Base-by-base conservation (phyloP, 2,113 vertebrate genomes). In the Calypte anna region DNA sequence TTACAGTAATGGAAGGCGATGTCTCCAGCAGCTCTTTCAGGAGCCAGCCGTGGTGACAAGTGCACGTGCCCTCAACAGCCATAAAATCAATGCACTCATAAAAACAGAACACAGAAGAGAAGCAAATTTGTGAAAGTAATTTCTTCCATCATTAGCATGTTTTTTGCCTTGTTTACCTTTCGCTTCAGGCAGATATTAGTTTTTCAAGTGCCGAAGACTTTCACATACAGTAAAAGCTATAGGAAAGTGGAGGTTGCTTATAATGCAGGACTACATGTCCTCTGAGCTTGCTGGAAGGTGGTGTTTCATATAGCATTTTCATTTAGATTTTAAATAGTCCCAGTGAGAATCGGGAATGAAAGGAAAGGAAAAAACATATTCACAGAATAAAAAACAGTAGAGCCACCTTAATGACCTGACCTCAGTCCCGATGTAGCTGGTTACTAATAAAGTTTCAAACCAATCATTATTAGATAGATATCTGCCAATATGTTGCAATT, bases 251-350 rank as follows among this genome's bases (percentile, higher is more conserved):
- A 24, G 14, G 51, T 90, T 75, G 33, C 53, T 74, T 59, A 19
- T 57, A 55, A 24, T 30, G 55, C 33, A 62, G 7, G 50, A 66
- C 12, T 54, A 46, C 75, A 30, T 17, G 33, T 48, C 93, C 18
- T 61, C 57, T 88, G 31, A 5, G 3, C 70, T 83, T 83, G 31
- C 61, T 89, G 36, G 70, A 73, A 89, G 31, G 36, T 90, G 43
- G 74, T 85, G 77, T 96, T 96, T 91, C 89, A 91, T 89, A 63
- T 69, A 91, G 44, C 14, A 6, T 90, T 94, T 91, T 94, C 63
- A 75, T 93, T 91, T 78, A 81, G n/a, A 64, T 91, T 85, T 91
- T 88, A 78, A 91, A 91, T 90, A 81, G 90, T 50, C 80, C 90
- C 88, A 90, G 8, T 77, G 87, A 74, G 90, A 94, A 82, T 93